Evolutionary conservation across 2,797 vertebrate species (phyloP).

Genomic region (Liparis tanakae): DNA sequence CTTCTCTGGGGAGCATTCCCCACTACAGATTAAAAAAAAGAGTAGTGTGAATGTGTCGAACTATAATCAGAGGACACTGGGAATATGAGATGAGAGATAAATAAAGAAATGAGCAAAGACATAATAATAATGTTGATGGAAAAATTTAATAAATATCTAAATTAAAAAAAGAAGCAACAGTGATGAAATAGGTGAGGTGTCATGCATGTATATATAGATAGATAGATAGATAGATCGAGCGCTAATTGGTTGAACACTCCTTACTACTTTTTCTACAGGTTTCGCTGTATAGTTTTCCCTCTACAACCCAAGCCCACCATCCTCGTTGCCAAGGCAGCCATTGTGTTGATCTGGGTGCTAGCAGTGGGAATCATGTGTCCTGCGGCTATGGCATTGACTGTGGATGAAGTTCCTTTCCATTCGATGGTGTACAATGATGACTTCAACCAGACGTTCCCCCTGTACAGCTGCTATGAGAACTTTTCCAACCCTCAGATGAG

Average conservation of each 20-base stretch:
- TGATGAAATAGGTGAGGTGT: too few relatives aligned
- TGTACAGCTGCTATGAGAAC: conserved; percentile 85
- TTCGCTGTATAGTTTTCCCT: conserved; percentile 85
- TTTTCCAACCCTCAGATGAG: conserved; percentile 83
- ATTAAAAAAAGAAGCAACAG: background rate
- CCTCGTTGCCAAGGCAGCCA: conserved; percentile 80
- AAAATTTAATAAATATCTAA: background rate
- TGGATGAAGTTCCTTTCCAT: conserved; percentile 77
- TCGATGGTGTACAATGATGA: conserved; percentile 78
- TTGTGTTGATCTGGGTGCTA: conserved; percentile 82
- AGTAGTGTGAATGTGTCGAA: background rate
- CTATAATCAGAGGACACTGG: too few relatives aligned
- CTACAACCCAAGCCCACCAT: conserved; percentile 82
- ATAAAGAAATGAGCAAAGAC: too few relatives aligned
- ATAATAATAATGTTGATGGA: background rate
- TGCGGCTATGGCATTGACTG: conserved; percentile 80
- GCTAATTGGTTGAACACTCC: background rate
- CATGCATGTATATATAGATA: too few relatives aligned
- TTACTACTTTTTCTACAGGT: conserved; percentile 66
- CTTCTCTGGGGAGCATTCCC: too few relatives aligned
- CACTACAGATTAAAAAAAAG: too few relatives aligned
- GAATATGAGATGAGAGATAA: background rate
- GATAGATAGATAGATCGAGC: too few relatives aligned
- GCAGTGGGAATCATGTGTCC: conserved; percentile 84
- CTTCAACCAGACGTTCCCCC: conserved; percentile 75